Base-by-base conservation (phyloP, 2,888 invertebrate genomes). In the Yponomeuta evonymella region DNA sequence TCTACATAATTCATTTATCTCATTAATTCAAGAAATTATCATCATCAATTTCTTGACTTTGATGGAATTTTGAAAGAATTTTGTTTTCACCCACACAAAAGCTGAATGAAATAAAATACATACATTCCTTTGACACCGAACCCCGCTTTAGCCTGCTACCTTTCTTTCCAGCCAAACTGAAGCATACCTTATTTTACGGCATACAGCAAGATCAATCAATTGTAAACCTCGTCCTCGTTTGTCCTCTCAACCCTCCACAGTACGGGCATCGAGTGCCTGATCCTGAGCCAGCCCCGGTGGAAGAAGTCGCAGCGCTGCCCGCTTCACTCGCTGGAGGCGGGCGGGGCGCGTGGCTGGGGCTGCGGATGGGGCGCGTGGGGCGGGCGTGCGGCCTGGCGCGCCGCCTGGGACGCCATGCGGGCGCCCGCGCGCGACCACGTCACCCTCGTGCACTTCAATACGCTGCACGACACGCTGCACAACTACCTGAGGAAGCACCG, bases 401-500 rank as follows among this genome's bases (percentile, higher is more conserved):
- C 96, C 77, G 96, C 96, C 11, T 97, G 97, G 97, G 95, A 96
- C 76, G 95, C 96, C 75, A 97, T 97, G 97, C 94, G 95, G 69
- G 92, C 94, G 65, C 94, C 95, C 70, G 97, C 96, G 79, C 94
- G 95, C 71, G 95, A 96, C 79, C 97, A 98, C 86, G 95, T 98
- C 76, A 96, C 97, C 67, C 94, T 97, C 70, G 96, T 98, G 71
- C 97, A 98, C 87, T 96, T 96, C 75, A 95, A 95, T 80, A 96
- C 95, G 75, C 92, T 98, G 73, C 95, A 97, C 79, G 95, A 95
- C 73, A 98, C 98, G 23, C 93, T 98, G 63, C 97, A 98, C 81
- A 96, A 95, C 76, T 98, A 98, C 88, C 93, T 98, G 73, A 94
- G 96, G 77, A 98, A 98, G 90, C 98, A 98, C 85, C 95, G 97